A percentile compares a stretch with the other conserved stretches of the same genome.
These are phyloP conservation scores for Apus apus DNA, from an alignment of 2,113 vertebrate genomes.

Conservation along the genomic window DNA sequence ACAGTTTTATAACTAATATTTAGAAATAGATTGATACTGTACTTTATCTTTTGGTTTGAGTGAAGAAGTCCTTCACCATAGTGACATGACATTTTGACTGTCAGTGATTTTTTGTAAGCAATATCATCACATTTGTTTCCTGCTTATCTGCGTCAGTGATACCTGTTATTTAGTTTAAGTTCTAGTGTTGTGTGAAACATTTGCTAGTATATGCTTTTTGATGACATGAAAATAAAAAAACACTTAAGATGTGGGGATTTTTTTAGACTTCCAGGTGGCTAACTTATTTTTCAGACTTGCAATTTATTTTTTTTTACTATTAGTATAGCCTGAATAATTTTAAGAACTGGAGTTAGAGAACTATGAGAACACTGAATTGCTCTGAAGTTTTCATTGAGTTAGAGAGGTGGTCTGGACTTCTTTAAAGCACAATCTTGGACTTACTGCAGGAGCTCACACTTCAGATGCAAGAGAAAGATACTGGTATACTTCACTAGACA, in stretches of 20 bases:
- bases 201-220: neutral
- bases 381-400: neutral
- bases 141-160: neutral
- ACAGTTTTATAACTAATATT: neutral
- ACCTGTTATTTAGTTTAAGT: neutral
- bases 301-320: neutral
- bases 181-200: neutral
- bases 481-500: neutral
- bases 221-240: accelerated
- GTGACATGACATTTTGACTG: neutral
- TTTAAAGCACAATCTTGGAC: neutral
- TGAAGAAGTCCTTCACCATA: neutral
- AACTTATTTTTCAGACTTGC: neutral
- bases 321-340: neutral
- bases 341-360: neutral
- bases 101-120: neutral
- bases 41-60: neutral
- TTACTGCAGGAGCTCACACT: neutral
- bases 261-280: neutral
- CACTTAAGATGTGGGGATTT: too few species aligned
- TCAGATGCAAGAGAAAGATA: neutral
- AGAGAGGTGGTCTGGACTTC: neutral
- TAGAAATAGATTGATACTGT: neutral
- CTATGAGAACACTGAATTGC: neutral
- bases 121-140: neutral